Percentiles rank a stretch among this genome's conserved stretches.
Conservation (phyloP, 2,888 invertebrate genomes). For the Stenodera caucasica region DNA sequence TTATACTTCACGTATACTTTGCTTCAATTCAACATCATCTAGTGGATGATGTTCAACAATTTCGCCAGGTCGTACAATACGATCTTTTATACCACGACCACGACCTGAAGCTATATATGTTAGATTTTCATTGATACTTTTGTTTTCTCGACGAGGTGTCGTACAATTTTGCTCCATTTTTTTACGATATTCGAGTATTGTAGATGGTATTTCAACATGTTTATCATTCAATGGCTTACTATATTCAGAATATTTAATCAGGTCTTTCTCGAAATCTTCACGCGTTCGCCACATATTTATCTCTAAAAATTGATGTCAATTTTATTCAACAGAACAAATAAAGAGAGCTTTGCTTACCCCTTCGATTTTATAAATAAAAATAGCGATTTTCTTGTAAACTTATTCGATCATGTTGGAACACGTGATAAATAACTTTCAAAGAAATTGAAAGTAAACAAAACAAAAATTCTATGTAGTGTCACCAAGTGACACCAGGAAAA, state of each 20-base stretch:
- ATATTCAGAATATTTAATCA: neutral
- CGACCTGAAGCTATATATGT: neutral
- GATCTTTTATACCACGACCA: neutral
- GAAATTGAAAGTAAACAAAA: no score
- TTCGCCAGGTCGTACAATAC: neutral
- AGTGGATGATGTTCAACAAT: neutral
- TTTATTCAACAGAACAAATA: no score
- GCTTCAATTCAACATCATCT: neutral
- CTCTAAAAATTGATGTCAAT: no score
- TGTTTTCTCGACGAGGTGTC: neutral
- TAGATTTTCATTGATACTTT: neutral
- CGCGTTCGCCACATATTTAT: neutral
- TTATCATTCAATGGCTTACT: neutral
- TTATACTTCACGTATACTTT: slow-evolving; percentile 1
- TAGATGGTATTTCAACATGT: neutral
- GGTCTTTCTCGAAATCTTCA: neutral
- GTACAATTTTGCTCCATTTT: neutral
- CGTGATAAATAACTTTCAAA: no score
- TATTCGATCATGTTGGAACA: no score
- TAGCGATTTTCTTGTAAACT: no score
- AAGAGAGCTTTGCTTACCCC: no score
- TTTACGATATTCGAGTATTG: neutral
- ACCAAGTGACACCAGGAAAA: no score
- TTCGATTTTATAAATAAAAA: no score
- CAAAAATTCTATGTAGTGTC: no score